Percentiles rank a stretch among this genome's conserved stretches.
phyloP scores from a whole-genome alignment of 2,888 invertebrate genomes.

The Ariolimax columbianus region DNA sequence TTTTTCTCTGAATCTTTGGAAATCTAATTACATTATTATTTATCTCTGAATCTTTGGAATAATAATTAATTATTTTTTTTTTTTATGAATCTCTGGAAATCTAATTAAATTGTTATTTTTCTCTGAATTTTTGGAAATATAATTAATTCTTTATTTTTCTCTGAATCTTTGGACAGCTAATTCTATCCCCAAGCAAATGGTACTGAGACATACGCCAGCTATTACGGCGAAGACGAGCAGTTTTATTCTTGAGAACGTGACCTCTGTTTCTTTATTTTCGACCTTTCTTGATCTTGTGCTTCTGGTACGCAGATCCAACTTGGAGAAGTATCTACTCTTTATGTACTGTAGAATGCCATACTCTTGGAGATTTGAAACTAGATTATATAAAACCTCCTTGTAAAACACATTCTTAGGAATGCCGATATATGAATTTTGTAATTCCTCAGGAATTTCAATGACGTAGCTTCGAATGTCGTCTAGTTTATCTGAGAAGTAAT shows the following conservation, averaged over 20 bases:
- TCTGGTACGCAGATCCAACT: neutral
- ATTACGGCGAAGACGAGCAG: neutral
- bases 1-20: too few species aligned
- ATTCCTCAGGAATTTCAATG: neutral
- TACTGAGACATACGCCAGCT: neutral
- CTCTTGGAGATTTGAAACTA: neutral
- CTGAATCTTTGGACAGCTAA: neutral
- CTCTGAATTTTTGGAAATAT: too few species aligned
- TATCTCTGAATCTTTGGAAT: too few species aligned
- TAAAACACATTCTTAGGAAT: slow-evolving; percentile 13
- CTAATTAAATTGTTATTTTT: too few species aligned
- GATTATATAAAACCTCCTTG: neutral
- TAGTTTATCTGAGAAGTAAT: neutral
- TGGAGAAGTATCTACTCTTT: neutral
- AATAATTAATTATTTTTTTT: too few species aligned
- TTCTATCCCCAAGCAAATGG: neutral
- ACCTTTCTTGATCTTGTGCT: neutral
- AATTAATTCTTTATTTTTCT: too few species aligned
- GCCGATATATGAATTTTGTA: neutral
- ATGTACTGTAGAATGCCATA: neutral
- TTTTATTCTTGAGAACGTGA: neutral
- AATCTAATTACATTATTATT: too few species aligned
- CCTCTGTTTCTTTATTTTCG: neutral
- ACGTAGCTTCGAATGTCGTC: neutral
- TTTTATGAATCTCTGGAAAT: too few species aligned